These are phyloP conservation scores for Allobates femoralis DNA, from an alignment of 2,797 vertebrate genomes.

Conservation along the genomic window DNA sequence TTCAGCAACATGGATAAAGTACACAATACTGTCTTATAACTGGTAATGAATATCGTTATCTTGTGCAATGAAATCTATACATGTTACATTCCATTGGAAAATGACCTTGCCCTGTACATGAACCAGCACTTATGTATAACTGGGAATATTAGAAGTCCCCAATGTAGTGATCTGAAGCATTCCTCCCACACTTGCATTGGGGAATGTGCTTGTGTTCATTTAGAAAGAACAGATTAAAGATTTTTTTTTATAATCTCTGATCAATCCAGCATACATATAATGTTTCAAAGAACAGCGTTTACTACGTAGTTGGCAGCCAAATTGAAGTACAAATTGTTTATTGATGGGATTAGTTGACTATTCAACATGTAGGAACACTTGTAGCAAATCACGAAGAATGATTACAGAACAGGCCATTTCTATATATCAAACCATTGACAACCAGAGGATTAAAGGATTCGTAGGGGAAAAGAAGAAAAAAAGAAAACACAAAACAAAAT, in stretches of 20 bases:
- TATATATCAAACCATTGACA: background rate
- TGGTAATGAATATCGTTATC: background rate
- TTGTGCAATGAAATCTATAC: background rate
- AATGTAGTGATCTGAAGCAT: background rate
- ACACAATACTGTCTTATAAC: background rate
- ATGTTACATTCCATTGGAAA: background rate
- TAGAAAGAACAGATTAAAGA: conserved; percentile 4
- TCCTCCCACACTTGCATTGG: background rate
- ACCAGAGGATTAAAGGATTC: background rate
- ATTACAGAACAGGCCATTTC: no score
- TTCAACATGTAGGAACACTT: background rate
- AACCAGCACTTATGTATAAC: background rate
- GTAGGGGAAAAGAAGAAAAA: background rate
- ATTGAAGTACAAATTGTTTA: background rate
- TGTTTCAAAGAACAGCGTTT: background rate
- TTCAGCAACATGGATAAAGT: background rate
- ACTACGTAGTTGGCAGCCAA: background rate
- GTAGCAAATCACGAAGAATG: background rate
- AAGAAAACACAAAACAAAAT: background rate
- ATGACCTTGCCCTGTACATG: background rate
- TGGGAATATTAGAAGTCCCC: background rate
- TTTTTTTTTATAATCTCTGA: background rate
- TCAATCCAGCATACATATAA: background rate
- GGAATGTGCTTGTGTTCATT: background rate
- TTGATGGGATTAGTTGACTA: background rate